A percentile compares a stretch with the other conserved stretches of the same genome.
Evolutionary conservation across 1,140 invertebrate genomes (phyloP).

Genomic region (Vanessa tameamea): DNA sequence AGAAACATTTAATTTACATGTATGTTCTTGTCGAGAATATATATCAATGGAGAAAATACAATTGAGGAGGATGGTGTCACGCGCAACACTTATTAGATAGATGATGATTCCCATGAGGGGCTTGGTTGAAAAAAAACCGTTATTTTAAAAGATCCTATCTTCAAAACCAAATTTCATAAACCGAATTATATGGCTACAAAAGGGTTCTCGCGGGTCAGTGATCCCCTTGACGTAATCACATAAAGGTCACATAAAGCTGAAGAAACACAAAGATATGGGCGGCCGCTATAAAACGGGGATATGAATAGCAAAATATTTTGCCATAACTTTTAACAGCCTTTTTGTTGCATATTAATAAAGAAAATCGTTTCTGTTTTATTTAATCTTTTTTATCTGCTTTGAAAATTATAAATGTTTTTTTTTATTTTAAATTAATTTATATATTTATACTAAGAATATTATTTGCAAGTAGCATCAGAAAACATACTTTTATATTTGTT

Average conservation of each 20-base stretch:
- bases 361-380: slow-evolving; percentile 9
- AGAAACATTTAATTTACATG: no score
- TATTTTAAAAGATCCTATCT: not conserved
- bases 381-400: not conserved
- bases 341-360: slow-evolving; percentile 34
- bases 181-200: slow-evolving; percentile 41
- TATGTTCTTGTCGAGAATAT: no score
- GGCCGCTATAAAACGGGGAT: slow-evolving; percentile 66
- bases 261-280: slow-evolving; percentile 65
- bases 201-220: slow-evolving; percentile 26
- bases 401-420: not conserved
- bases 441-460: not conserved
- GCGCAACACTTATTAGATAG: no score
- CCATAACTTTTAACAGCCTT: slow-evolving; percentile 63
- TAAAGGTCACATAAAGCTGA: slow-evolving; percentile 67
- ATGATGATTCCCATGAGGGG: no score
- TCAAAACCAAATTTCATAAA: slow-evolving; percentile 21
- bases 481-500: no score
- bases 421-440: not conserved
- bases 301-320: slow-evolving; percentile 63
- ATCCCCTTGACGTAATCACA: slow-evolving; percentile 43
- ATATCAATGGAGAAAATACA: no score
- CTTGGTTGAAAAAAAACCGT: not conserved
- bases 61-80: no score
- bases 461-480: not conserved